A percentile compares a stretch with the other conserved stretches of the same genome.
phyloP scores from a whole-genome alignment of 1,140 invertebrate species.

The Holotrichia oblita region DNA sequence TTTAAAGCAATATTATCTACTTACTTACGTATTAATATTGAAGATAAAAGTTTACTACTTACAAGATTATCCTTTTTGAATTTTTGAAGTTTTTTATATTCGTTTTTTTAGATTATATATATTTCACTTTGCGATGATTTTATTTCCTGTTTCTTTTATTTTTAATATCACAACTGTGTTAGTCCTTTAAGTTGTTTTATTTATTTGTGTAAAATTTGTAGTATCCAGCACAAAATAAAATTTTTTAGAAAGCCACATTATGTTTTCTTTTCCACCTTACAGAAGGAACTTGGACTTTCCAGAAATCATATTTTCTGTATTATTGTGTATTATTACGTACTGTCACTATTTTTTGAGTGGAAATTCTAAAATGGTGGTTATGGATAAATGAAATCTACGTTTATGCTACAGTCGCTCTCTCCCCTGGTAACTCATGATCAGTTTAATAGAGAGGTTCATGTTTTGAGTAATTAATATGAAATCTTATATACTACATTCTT shows the following conservation, averaged over 20 bases:
- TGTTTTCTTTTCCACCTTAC: conserved; percentile 5
- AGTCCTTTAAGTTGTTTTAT: conserved; percentile 55
- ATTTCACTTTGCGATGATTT: conserved; percentile 46
- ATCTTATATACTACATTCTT: too few relatives aligned
- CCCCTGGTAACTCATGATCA: too few relatives aligned
- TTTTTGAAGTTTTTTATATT: conserved; percentile 44
- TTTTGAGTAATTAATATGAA: too few relatives aligned
- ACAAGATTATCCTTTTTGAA: conserved; percentile 31
- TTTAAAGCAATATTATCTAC: conserved; percentile 42
- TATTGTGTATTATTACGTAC: too few relatives aligned
- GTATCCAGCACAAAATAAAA: conserved; percentile 56
- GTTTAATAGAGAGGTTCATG: too few relatives aligned
- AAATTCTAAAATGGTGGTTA: too few relatives aligned
- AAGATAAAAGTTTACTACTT: conserved; percentile 25
- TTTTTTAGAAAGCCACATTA: conserved; percentile 39
- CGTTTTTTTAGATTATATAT: conserved; percentile 49
- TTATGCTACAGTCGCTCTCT: too few relatives aligned
- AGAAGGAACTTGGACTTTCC: too few relatives aligned
- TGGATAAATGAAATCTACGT: too few relatives aligned
- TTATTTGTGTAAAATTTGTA: conserved; percentile 55
- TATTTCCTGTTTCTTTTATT: conserved; percentile 46
- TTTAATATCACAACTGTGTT: conserved; percentile 56
- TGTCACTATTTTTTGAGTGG: too few relatives aligned
- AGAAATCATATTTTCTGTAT: too few relatives aligned
- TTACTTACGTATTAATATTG: conserved; percentile 37